These are phyloP conservation scores for Phrynosoma blainvillii DNA, from an alignment of 2,113 vertebrate genomes.

Conservation along the genomic window DNA sequence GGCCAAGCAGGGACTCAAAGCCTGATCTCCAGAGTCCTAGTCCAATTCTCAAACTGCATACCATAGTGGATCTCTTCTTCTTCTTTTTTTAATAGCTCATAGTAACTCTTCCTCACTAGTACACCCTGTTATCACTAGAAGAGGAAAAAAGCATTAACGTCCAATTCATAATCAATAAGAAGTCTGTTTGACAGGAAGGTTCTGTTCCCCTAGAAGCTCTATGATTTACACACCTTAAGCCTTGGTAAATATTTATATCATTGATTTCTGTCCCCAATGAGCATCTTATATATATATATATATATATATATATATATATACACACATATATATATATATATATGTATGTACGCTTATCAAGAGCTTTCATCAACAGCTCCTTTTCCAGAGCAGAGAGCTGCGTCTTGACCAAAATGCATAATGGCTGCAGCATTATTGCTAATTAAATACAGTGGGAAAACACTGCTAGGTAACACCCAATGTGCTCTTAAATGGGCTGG, in stretches of 20 bases:
- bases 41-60: no score
- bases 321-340: conserved; percentile 24
- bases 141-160: conserved; percentile 38
- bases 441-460: conserved; percentile 32
- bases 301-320: no score
- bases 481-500: conserved; percentile 3
- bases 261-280: conserved; percentile 58
- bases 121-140: not conserved
- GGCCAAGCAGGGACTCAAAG: no score
- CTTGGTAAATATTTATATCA: conserved; percentile 72
- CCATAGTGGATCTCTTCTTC: no score
- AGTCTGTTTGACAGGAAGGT: conserved; percentile 46
- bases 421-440: conserved; percentile 15
- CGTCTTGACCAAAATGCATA: conserved; percentile 37
- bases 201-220: conserved; percentile 52
- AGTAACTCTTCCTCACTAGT: not conserved
- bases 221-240: conserved; percentile 62
- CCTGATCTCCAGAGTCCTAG: no score
- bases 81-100: conserved; percentile 11
- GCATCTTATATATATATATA: conserved; percentile 31
- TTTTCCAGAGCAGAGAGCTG: conserved; percentile 28
- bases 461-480: conserved; percentile 10
- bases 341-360: not conserved
- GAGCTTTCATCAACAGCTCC: conserved; percentile 20
- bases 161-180: conserved; percentile 48